These are phyloP conservation scores for Elaphurus davidianus DNA, from an alignment of 2,113 vertebrate genomes.

Conservation along the genomic window DNA sequence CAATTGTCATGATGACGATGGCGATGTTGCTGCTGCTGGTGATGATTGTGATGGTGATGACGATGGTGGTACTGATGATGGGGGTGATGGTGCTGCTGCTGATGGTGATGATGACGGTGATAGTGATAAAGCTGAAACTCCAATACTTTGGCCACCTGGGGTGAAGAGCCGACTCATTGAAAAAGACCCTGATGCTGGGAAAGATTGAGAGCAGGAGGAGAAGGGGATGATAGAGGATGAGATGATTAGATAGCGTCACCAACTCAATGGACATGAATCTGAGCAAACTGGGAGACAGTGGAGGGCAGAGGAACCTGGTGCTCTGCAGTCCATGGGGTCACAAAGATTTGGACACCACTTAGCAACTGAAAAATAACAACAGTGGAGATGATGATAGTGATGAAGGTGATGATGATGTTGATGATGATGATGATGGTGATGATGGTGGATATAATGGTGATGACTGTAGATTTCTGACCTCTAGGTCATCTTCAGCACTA, in stretches of 20 bases:
- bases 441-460: rapidly evolving
- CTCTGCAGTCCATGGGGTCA: background rate
- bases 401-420: rapidly evolving
- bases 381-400: rapidly evolving
- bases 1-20: rapidly evolving
- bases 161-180: background rate
- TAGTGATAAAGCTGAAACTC: background rate
- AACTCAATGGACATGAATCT: background rate
- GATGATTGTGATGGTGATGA: background rate
- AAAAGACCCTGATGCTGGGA: background rate
- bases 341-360: background rate
- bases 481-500: background rate
- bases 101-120: rapidly evolving
- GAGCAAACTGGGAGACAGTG: background rate
- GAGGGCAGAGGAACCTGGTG: background rate
- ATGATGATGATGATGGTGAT: rapidly evolving
- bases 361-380: background rate
- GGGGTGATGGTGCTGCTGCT: background rate
- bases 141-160: background rate
- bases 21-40: rapidly evolving
- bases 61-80: no score
- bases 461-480: background rate
- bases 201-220: background rate
- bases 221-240: background rate
- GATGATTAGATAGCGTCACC: background rate